phyloP scores from a whole-genome alignment of 2,797 vertebrate species.

The Allobates femoralis region DNA sequence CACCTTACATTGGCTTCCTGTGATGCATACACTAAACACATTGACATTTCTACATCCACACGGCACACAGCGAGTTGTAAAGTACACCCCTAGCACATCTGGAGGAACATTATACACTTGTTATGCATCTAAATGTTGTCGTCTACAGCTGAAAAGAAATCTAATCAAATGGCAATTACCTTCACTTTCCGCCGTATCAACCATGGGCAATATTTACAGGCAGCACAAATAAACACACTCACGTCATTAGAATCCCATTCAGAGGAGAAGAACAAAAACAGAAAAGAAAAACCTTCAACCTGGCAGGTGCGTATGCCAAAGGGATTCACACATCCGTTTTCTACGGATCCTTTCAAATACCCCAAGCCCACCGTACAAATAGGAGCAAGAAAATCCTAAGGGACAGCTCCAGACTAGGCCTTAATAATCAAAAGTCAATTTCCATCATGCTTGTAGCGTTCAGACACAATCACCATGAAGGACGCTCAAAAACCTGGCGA shows the following conservation, averaged over 20 bases:
- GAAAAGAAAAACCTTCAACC: conserved; percentile 61
- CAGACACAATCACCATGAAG: conserved; percentile 77
- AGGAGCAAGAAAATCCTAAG: conserved; percentile 77
- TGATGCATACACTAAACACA: neutral
- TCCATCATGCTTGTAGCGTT: conserved; percentile 77
- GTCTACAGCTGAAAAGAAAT: conserved; percentile 77
- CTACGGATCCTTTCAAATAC: conserved; percentile 77
- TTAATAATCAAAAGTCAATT: conserved; percentile 87
- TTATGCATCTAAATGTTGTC: conserved; percentile 74
- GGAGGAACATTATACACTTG: conserved; percentile 64
- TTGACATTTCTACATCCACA: neutral
- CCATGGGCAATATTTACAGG: conserved; percentile 84
- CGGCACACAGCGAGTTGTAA: neutral
- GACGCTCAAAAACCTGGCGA: conserved; percentile 74
- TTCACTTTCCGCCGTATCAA: conserved; percentile 81
- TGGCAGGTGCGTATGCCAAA: conserved; percentile 73
- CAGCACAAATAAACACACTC: conserved; percentile 39
- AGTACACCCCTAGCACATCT: conserved; percentile 4
- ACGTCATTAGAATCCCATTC: neutral
- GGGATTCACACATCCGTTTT: conserved; percentile 73
- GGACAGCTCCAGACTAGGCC: conserved; percentile 82
- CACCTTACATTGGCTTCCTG: neutral
- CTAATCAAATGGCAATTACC: conserved; percentile 84
- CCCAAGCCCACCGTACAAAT: conserved; percentile 80
- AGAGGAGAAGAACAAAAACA: conserved; percentile 66